Evolutionary conservation across 2,797 vertebrate genomes (phyloP).

Genomic region (Botia almorhae): DNA sequence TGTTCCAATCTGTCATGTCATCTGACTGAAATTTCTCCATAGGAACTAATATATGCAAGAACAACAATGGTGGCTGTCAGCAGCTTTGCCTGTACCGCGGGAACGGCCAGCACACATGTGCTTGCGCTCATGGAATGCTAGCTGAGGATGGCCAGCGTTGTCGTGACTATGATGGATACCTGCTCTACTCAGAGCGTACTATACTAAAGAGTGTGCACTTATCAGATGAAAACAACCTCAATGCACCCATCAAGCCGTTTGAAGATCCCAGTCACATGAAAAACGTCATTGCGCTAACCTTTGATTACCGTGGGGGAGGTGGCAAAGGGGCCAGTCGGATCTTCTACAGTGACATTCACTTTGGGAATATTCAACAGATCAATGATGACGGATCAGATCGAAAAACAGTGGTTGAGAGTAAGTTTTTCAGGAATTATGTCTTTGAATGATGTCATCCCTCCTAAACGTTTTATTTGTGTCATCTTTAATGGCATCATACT

Average conservation of each 20-base stretch:
- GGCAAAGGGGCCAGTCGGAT: slow-evolving; percentile 84
- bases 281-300: slow-evolving; percentile 86
- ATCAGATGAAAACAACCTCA: slow-evolving; percentile 86
- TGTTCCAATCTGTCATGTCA: no score
- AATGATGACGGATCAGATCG: slow-evolving; percentile 82
- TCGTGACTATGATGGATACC: slow-evolving; percentile 84
- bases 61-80: slow-evolving; percentile 83
- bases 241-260: slow-evolving; percentile 85
- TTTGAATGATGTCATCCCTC: not conserved
- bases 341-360: slow-evolving; percentile 91
- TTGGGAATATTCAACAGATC: slow-evolving; percentile 90
- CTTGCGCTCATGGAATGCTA: slow-evolving; percentile 87
- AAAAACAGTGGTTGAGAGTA: slow-evolving; percentile 86
- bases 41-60: slow-evolving; percentile 86
- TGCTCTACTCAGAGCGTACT: slow-evolving; percentile 87
- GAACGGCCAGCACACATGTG: slow-evolving; percentile 73
- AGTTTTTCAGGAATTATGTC: slow-evolving; percentile 58
- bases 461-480: not conserved
- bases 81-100: slow-evolving; percentile 86
- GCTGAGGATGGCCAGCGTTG: slow-evolving; percentile 78
- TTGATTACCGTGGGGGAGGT: slow-evolving; percentile 82
- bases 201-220: slow-evolving; percentile 89
- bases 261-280: slow-evolving; percentile 89
- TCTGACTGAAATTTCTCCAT: not conserved
- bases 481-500: not conserved